Conservation (phyloP, 2,113 vertebrate genomes). For the Lepisosteus oculatus region DNA sequence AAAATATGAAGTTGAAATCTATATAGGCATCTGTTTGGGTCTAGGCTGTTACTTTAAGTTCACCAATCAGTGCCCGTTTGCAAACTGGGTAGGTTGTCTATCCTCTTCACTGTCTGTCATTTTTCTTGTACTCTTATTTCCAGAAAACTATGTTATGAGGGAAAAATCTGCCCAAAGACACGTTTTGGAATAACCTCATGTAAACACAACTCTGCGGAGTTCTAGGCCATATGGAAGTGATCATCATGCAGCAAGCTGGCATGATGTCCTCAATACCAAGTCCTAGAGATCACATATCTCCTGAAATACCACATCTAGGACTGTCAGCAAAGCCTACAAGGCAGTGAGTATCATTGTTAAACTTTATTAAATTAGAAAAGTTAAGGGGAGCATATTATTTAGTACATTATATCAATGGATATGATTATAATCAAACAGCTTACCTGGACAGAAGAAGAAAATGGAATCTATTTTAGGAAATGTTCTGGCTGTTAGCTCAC, state of each 20-base stretch:
- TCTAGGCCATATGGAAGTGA: conserved; percentile 60
- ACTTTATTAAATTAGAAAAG: background rate
- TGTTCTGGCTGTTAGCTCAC: too few relatives aligned
- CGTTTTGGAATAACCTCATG: conserved; percentile 47
- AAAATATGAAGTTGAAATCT: conserved; percentile 57
- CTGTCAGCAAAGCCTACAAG: conserved; percentile 47
- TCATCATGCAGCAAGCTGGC: conserved; percentile 41
- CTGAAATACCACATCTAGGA: conserved; percentile 37
- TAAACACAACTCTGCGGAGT: conserved; percentile 55
- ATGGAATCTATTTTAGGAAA: too few relatives aligned
- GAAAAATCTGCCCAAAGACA: conserved; percentile 33
- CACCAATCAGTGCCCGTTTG: too few relatives aligned
- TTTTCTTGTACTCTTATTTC: conserved; percentile 16
- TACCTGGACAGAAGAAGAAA: too few relatives aligned
- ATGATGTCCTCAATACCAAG: conserved; percentile 42
- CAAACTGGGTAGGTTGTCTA: too few relatives aligned
- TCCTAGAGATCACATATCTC: conserved; percentile 34
- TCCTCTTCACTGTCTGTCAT: too few relatives aligned
- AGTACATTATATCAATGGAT: too few relatives aligned
- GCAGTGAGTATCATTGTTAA: conserved; percentile 29
- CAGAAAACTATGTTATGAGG: conserved; percentile 18
- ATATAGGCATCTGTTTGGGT: conserved; percentile 30
- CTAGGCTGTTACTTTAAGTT: too few relatives aligned
- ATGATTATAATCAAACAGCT: too few relatives aligned
- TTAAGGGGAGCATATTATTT: too few relatives aligned